Conservation (phyloP, 1,140 invertebrate species). For the Carposina sasakii region DNA sequence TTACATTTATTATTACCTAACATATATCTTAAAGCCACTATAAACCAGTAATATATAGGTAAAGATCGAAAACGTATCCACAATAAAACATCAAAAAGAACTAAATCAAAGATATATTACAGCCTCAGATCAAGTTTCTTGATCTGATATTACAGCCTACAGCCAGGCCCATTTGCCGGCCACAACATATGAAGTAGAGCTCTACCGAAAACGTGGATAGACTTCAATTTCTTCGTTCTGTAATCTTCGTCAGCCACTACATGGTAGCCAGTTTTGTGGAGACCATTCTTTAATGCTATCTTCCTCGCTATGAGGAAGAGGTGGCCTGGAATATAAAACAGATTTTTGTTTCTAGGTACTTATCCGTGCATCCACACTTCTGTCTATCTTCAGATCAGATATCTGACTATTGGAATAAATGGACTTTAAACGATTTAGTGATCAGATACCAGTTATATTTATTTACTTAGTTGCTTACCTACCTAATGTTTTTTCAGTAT, state of each 20-base stretch:
- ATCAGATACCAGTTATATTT: constrained; percentile 4
- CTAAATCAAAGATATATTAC: neutral
- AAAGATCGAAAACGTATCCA: neutral
- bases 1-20: no score
- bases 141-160: constrained; percentile 30
- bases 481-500: constrained; percentile 68
- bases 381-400: neutral
- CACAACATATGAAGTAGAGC: constrained; percentile 41
- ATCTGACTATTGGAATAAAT: neutral
- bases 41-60: neutral
- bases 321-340: constrained; percentile 34
- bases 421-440: neutral
- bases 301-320: constrained; percentile 40
- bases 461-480: neutral
- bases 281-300: constrained; percentile 28
- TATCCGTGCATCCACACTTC: neutral
- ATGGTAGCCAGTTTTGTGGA: constrained; percentile 34
- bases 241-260: constrained; percentile 39
- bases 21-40: no score
- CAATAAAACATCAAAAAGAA: neutral
- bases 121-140: no score
- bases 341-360: neutral
- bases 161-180: constrained; percentile 31
- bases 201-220: constrained; percentile 40
- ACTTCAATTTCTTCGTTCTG: constrained; percentile 22